Conservation (phyloP, 1,140 invertebrate genomes). For the Pseudomyrmex pallidus region DNA sequence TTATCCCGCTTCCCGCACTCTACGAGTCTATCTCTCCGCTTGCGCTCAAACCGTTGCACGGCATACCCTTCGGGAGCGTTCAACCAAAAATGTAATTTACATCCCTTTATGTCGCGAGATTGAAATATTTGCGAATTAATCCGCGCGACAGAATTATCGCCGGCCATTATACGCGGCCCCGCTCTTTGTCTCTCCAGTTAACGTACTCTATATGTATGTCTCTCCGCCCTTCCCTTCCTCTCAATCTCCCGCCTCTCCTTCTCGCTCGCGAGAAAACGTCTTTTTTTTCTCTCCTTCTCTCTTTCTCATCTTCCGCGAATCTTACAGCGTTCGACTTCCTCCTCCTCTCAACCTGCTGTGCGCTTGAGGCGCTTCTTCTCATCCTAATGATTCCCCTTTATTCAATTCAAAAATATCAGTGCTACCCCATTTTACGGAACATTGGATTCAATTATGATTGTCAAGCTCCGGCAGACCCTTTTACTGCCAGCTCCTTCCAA, state of each 20-base stretch:
- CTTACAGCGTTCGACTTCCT: conserved; percentile 32
- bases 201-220: conserved; percentile 25
- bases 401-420: conserved; percentile 81
- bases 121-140: conserved; percentile 84
- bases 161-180: conserved; percentile 77
- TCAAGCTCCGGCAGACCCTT: conserved; percentile 40
- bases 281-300: conserved; percentile 58
- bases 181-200: conserved; percentile 63
- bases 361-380: conserved; percentile 68
- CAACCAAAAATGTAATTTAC: conserved; percentile 86
- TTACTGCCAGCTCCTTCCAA: conserved; percentile 20
- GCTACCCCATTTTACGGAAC: conserved; percentile 74
- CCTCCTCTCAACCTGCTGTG: conserved; percentile 30
- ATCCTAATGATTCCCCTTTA: conserved; percentile 80
- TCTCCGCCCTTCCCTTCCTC: conserved; percentile 2
- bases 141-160: conserved; percentile 80
- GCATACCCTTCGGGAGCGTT: conserved; percentile 76
- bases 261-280: neutral
- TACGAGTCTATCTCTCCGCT: conserved; percentile 55
- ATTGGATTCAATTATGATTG: conserved; percentile 77
- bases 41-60: conserved; percentile 65
- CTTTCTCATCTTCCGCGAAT: conserved; percentile 37
- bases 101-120: conserved; percentile 85
- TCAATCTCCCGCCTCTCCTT: conserved; percentile 52
- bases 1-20: conserved; percentile 77